phyloP scores from a whole-genome alignment of 2,113 vertebrate species.

The Geococcyx californianus region DNA sequence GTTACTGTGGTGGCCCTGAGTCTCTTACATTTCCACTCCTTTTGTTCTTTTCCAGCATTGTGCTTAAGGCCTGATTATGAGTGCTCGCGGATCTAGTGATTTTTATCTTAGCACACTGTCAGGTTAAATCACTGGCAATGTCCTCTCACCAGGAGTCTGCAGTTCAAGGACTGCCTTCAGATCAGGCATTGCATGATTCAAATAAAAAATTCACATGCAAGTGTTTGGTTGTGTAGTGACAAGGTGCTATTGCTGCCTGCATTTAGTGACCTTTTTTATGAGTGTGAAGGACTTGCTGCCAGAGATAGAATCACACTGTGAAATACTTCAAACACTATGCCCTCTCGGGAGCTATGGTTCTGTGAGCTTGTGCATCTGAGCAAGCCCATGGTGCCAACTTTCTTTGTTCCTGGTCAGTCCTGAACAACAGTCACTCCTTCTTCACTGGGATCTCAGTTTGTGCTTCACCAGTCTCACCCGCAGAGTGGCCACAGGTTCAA shows the following conservation, averaged over 20 bases:
- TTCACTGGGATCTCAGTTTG: not conserved
- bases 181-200: conserved; percentile 16
- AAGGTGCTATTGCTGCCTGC: conserved; percentile 20
- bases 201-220: conserved; percentile 43
- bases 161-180: conserved; percentile 23
- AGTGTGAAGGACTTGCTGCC: not conserved
- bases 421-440: not conserved
- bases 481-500: not conserved
- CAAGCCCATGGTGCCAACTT: not conserved
- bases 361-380: not conserved
- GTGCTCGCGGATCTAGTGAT: not conserved
- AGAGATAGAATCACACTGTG: not conserved
- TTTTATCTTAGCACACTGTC: conserved; percentile 34
- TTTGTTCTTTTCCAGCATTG: conserved; percentile 33
- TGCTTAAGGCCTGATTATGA: not conserved
- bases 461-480: not conserved
- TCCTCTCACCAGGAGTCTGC: not conserved
- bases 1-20: not conserved
- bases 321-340: not conserved
- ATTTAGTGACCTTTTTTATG: not conserved
- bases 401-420: not conserved
- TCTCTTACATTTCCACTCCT: not conserved
- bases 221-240: conserved; percentile 23
- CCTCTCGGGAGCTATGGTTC: not conserved
- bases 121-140: conserved; percentile 37